Percentiles rank a stretch among this genome's conserved stretches.
phyloP scores from a whole-genome alignment of 2,888 invertebrate species.

The Celastrina argiolus region DNA sequence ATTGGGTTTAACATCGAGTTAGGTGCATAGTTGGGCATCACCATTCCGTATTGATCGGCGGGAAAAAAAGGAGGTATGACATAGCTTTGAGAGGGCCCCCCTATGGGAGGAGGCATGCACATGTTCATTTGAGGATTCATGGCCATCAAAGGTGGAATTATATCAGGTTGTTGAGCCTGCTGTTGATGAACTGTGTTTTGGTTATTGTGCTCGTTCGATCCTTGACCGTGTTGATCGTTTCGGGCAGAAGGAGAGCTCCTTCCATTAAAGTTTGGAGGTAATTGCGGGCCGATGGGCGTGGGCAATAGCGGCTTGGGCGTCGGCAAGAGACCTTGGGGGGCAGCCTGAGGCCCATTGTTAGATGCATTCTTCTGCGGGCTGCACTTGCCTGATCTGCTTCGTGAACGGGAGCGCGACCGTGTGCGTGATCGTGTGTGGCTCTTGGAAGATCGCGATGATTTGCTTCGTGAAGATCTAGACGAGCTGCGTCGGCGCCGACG shows the following conservation, averaged over 20 bases:
- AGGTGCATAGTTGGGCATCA: constrained; percentile 49
- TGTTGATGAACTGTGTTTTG: constrained; percentile 35
- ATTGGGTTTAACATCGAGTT: constrained; percentile 45
- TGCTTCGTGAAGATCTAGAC: constrained; percentile 65
- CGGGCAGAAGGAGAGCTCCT: constrained; percentile 44
- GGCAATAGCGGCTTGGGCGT: constrained; percentile 48
- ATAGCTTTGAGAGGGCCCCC: constrained; percentile 47
- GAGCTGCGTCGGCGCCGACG: constrained; percentile 68
- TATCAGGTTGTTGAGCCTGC: constrained; percentile 35
- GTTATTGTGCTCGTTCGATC: constrained; percentile 28
- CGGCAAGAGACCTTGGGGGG: constrained; percentile 46
- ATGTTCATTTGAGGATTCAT: constrained; percentile 65
- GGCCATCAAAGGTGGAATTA: constrained; percentile 63
- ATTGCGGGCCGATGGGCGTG: constrained; percentile 57
- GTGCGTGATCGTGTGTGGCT: constrained; percentile 60
- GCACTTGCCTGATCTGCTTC: constrained; percentile 76
- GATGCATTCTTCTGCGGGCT: constrained; percentile 60
- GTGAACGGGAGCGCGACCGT: constrained; percentile 64
- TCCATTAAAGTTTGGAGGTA: constrained; percentile 43
- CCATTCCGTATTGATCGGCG: constrained; percentile 64
- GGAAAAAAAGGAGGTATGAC: constrained; percentile 64
- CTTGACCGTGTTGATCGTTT: constrained; percentile 13
- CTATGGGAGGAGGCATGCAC: constrained; percentile 58
- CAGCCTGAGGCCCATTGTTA: constrained; percentile 51
- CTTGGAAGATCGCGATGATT: constrained; percentile 59